phyloP scores from a whole-genome alignment of 2,113 vertebrate species.

The Laticauda colubrina region DNA sequence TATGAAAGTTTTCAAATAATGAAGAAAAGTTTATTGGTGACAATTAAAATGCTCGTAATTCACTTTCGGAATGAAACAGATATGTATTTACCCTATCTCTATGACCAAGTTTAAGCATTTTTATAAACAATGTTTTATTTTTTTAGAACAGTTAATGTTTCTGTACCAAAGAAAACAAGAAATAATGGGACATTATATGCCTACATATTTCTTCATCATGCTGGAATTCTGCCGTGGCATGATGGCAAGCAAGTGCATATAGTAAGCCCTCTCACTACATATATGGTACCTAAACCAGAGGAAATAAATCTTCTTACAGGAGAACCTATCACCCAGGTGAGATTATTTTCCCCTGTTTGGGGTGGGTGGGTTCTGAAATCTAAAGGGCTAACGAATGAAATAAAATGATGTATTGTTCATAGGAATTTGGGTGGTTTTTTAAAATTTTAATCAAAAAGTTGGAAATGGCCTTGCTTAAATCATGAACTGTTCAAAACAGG shows the following conservation, averaged over 20 bases:
- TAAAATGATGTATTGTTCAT: not conserved
- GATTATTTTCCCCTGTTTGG: not conserved
- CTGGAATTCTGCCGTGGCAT: slow-evolving; percentile 85
- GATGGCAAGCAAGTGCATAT: slow-evolving; percentile 88
- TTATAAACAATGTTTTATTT: slow-evolving; percentile 21
- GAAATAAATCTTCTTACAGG: slow-evolving; percentile 90
- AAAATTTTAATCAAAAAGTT: not conserved
- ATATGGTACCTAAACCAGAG: slow-evolving; percentile 91
- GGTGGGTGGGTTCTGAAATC: not conserved
- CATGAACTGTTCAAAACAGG: not conserved
- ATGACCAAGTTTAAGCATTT: not conserved
- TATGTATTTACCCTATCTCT: rapidly evolving
- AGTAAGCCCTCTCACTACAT: slow-evolving; percentile 91
- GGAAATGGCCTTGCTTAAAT: not conserved
- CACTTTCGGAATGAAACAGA: not conserved
- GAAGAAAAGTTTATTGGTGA: not conserved
- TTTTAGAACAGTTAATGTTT: slow-evolving; percentile 88
- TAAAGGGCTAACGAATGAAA: not conserved
- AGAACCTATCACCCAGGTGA: slow-evolving; percentile 78
- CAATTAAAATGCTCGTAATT: not conserved
- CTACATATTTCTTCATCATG: slow-evolving; percentile 90
- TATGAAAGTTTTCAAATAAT: not conserved
- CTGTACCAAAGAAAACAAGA: slow-evolving; percentile 92
- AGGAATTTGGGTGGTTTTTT: not conserved
- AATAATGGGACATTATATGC: slow-evolving; percentile 93